A percentile compares a stretch with the other conserved stretches of the same genome.
phyloP scores from a whole-genome alignment of 2,797 vertebrate genomes.

The Sebastes taczanowskii region DNA sequence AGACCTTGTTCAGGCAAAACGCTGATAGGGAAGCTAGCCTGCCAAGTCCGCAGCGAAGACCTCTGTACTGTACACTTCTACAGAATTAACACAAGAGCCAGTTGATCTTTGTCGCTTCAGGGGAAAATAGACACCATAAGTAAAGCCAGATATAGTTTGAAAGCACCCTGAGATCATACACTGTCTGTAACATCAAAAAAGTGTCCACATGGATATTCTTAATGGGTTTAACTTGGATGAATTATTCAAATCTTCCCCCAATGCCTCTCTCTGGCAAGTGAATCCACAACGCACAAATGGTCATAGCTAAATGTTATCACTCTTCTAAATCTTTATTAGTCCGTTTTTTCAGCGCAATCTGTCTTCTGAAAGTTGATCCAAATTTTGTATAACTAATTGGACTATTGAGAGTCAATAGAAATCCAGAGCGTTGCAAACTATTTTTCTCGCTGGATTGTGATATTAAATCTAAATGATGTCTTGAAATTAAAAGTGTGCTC shows the following conservation, averaged over 20 bases:
- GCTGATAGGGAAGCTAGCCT: conserved; percentile 33
- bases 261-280: conserved; percentile 56
- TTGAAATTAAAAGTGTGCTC: conserved; percentile 30
- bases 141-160: conserved; percentile 70
- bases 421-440: not conserved
- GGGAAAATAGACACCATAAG: conserved; percentile 73
- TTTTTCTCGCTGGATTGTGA: conserved; percentile 16
- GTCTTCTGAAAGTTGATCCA: conserved; percentile 31
- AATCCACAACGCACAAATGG: conserved; percentile 52
- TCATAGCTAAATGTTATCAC: conserved; percentile 51
- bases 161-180: conserved; percentile 76
- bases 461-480: conserved; percentile 25
- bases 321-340: conserved; percentile 28
- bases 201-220: conserved; percentile 79
- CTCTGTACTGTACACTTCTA: conserved; percentile 58
- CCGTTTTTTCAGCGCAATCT: conserved; percentile 15
- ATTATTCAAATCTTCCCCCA: conserved; percentile 76
- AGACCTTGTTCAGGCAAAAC: conserved; percentile 40
- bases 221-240: conserved; percentile 79
- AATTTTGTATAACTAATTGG: conserved; percentile 41
- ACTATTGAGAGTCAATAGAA: conserved; percentile 41
- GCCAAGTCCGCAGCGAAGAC: conserved; percentile 34
- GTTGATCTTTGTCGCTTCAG: conserved; percentile 82
- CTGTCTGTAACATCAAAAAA: conserved; percentile 80
- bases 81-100: conserved; percentile 67